A percentile compares a stretch with the other conserved stretches of the same genome.
These are phyloP conservation scores for Halisarca cf. caerulea DNA, from an alignment of 37 sponge, comb jelly and placozoan genomes.

Conservation along the genomic window DNA sequence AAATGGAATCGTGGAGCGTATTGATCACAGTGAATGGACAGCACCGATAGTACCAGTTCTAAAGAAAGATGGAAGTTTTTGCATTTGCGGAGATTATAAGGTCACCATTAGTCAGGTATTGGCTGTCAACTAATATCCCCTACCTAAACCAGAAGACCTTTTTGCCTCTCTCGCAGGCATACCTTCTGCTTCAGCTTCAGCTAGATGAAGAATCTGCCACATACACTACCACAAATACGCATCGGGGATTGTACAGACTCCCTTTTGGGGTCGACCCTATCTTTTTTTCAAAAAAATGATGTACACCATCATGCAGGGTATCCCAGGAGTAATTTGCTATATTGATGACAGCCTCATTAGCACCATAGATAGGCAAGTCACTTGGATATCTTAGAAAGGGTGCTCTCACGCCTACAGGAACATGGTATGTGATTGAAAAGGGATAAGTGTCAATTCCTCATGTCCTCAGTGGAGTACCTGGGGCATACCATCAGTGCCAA, in stretches of 20 bases:
- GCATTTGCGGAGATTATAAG: too few species aligned
- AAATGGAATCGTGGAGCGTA: too few species aligned
- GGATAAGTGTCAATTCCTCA: constrained; percentile 28
- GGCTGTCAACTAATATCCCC: not conserved
- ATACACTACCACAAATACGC: too few species aligned
- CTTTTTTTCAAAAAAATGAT: too few species aligned
- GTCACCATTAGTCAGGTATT: not conserved
- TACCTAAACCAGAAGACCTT: too few species aligned
- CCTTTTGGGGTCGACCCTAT: too few species aligned
- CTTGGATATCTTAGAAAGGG: not conserved
- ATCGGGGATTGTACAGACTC: too few species aligned
- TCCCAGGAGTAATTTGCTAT: constrained; percentile 24
- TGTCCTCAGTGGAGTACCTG: constrained; percentile 13
- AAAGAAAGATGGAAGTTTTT: too few species aligned
- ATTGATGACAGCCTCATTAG: constrained; percentile 40
- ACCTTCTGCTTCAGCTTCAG: too few species aligned
- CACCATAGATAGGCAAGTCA: constrained; percentile 3
- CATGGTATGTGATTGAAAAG: not conserved
- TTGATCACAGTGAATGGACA: too few species aligned
- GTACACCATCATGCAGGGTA: constrained; percentile 39
- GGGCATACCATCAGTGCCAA: constrained; percentile 33
- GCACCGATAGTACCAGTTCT: too few species aligned
- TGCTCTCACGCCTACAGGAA: not conserved
- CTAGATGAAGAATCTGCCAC: not conserved
- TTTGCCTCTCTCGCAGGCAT: too few species aligned